Percentiles rank a stretch among this genome's conserved stretches.
Conservation (phyloP, 2,888 invertebrate genomes). For the Epinotia nisella region DNA sequence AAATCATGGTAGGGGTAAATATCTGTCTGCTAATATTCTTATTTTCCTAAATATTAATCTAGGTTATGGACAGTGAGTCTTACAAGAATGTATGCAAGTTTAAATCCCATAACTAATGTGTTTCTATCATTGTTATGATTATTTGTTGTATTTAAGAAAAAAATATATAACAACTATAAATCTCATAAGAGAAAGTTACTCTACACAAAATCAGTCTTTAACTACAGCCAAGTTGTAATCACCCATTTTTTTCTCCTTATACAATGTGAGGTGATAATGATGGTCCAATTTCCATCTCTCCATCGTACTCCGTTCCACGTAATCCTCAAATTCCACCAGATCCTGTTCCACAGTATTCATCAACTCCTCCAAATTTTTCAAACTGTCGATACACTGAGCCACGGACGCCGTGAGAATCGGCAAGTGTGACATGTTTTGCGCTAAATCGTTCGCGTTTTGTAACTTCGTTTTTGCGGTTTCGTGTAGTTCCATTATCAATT, state of each 20-base stretch:
- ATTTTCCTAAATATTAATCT: background rate
- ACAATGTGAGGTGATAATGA: constrained; percentile 88
- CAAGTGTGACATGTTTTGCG: constrained; percentile 68
- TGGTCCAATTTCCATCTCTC: constrained; percentile 89
- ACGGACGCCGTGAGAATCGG: constrained; percentile 74
- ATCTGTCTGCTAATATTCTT: background rate
- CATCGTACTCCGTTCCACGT: constrained; percentile 88
- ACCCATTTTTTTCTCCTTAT: constrained; percentile 90
- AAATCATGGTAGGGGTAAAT: too few relatives aligned
- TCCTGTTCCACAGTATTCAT: constrained; percentile 87
- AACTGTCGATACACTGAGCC: constrained; percentile 79
- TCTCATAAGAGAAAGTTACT: background rate
- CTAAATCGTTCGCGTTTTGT: constrained; percentile 70
- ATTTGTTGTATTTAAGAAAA: too few relatives aligned
- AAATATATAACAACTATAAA: too few relatives aligned
- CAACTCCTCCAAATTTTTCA: constrained; percentile 82
- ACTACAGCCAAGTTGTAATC: constrained; percentile 42
- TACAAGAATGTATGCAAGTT: background rate
- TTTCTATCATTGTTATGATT: too few relatives aligned
- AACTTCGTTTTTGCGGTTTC: constrained; percentile 64
- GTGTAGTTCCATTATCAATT: constrained; percentile 70
- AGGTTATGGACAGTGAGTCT: too few relatives aligned
- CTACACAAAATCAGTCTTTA: background rate
- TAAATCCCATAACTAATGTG: background rate
- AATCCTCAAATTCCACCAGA: constrained; percentile 87